A percentile compares a stretch with the other conserved stretches of the same genome.
Evolutionary conservation across 2,888 invertebrate genomes (phyloP).

Genomic region (Apamea monoglypha): DNA sequence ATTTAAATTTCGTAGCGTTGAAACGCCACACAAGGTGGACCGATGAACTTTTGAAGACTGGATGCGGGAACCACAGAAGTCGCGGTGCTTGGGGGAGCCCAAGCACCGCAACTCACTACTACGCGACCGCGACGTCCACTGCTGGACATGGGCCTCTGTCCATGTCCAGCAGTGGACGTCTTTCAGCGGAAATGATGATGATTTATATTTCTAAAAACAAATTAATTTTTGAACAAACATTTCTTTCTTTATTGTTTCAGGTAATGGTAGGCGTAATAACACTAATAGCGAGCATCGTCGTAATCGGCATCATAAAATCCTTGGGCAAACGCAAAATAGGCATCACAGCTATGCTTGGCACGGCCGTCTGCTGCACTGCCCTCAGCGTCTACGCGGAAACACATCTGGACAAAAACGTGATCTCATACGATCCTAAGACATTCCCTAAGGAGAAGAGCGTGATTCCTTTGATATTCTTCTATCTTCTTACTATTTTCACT

Average conservation of each 20-base stretch:
- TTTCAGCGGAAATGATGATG: no score
- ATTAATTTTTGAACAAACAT: background rate
- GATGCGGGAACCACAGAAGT: no score
- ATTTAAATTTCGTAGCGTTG: no score
- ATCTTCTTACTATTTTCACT: constrained; percentile 80
- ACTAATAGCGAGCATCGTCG: constrained; percentile 81
- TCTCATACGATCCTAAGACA: constrained; percentile 84
- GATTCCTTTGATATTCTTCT: constrained; percentile 83
- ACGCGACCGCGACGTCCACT: no score
- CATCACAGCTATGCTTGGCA: constrained; percentile 82
- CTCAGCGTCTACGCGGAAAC: constrained; percentile 85
- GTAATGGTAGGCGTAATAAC: constrained; percentile 86
- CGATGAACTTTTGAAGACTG: no score
- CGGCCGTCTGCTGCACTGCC: constrained; percentile 80
- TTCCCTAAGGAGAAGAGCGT: constrained; percentile 82
- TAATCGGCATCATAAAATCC: constrained; percentile 82
- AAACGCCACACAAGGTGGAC: no score
- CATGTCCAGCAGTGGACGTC: no score
- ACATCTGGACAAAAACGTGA: constrained; percentile 79
- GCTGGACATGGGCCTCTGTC: no score
- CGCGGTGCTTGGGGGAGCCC: no score
- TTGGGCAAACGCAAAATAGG: constrained; percentile 88
- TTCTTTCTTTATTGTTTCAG: constrained; percentile 72
- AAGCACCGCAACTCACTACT: no score
- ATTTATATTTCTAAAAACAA: background rate